Evolutionary conservation across 2,797 vertebrate species (phyloP), one percentile per base, ranked within the genome.

Genomic region (Limnodromus scolopaceus): DNA sequence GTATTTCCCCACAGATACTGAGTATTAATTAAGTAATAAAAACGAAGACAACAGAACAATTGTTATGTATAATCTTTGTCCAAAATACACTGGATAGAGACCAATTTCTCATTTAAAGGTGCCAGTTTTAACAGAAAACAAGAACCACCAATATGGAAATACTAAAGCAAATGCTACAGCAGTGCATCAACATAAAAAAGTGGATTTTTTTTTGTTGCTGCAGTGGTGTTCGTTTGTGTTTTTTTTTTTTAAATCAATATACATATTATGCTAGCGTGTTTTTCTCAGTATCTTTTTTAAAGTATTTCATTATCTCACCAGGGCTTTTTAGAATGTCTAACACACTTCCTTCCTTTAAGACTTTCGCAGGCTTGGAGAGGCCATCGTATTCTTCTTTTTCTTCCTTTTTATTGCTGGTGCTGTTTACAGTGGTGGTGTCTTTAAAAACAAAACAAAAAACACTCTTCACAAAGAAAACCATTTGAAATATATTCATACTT

Each of bases 321-420:
- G 99, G 98, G 57, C 96, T 98, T 97, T 99, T 99, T 39, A 99
- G 98, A 97, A 99, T 95, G 97, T 99, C 99, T 92, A 99, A 97
- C 84, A 99, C 99, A 78, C 99, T 99, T 97, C 99, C 99, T 96
- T 99, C 98, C 97, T 99, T 99, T 84, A 99, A 97, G 55, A 96
- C 64, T 97, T 99, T 99, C 4, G 99, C 99, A 94, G 99, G 98
- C 98, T 98, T 99, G 79, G 98, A 98, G 80, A 97, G 98, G 39
- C 98, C 98, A 76, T 98, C 98, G 55, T 98, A 99, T 17, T 99
- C 98, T 60, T 99, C 98, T 94, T 97, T 97, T 69, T 83, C 87
- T 74, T 93, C 96, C 96, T 97, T 98, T 96, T 98, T 98, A 97
- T 83, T 96, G 97, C 74, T 96, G 94, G 82, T 93, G 89, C 93